These are phyloP conservation scores for Folsomia manolachei DNA, from an alignment of 2,888 invertebrate genomes.

Conservation along the genomic window DNA sequence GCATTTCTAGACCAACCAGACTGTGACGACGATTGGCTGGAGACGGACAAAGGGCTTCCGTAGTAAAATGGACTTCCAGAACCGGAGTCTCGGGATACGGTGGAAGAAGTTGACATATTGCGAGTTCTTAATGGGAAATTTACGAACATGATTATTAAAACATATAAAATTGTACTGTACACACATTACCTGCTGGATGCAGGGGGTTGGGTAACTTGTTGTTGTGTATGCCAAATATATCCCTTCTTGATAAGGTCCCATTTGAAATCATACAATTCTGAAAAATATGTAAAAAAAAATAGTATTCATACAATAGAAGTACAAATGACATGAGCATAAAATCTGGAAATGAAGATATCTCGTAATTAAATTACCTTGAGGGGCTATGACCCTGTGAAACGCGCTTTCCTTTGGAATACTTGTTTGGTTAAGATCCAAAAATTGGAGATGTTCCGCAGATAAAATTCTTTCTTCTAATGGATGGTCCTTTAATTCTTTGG, in stretches of 20 bases:
- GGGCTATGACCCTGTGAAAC: slow-evolving; percentile 3
- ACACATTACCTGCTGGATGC: too few relatives aligned
- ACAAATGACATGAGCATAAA: too few relatives aligned
- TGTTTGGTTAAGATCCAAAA: slow-evolving; percentile 26
- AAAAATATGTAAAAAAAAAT: not conserved
- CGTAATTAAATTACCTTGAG: not conserved
- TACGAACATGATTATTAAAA: too few relatives aligned
- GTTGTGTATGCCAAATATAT: not conserved
- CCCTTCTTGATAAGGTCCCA: not conserved
- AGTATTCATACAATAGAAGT: too few relatives aligned
- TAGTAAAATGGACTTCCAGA: not conserved
- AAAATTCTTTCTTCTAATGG: slow-evolving; percentile 27
- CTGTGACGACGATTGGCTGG: too few relatives aligned
- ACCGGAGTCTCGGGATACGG: not conserved
- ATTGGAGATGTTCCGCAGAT: not conserved
- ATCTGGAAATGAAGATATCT: too few relatives aligned
- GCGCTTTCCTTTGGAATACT: slow-evolving; percentile 15
- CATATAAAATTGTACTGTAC: too few relatives aligned
- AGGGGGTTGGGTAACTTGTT: not conserved
- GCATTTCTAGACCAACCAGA: too few relatives aligned
- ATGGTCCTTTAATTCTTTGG: slow-evolving; percentile 23
- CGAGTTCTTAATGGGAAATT: too few relatives aligned
- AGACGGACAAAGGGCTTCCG: not conserved
- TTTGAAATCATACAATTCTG: not conserved
- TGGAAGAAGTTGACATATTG: too few relatives aligned